A percentile compares a stretch with the other conserved stretches of the same genome.
phyloP scores from a whole-genome alignment of 2,113 vertebrate species.

The Periophthalmodon schlosseri region DNA sequence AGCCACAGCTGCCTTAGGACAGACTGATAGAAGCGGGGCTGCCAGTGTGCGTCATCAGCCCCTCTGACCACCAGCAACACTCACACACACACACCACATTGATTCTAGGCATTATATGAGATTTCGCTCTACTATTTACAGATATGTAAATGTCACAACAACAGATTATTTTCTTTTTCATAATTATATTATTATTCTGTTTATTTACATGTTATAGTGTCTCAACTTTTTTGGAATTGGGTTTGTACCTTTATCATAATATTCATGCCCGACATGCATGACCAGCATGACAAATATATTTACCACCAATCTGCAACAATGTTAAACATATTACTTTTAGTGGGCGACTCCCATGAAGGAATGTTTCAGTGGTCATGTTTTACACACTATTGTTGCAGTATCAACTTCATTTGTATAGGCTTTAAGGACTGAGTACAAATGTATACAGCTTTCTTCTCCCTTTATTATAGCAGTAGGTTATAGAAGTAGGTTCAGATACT shows the following conservation, averaged over 20 bases:
- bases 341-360: not conserved
- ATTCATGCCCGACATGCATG: not conserved
- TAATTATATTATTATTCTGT: not conserved
- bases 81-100: too few species aligned
- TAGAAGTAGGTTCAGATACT: not conserved
- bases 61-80: too few species aligned
- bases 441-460: not conserved
- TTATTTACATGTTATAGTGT: slow-evolving; percentile 1
- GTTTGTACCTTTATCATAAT: not conserved
- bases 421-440: not conserved
- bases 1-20: too few species aligned
- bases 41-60: too few species aligned
- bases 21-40: too few species aligned
- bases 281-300: not conserved
- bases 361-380: not conserved
- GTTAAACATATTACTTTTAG: not conserved
- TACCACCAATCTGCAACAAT: not conserved
- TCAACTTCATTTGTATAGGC: not conserved
- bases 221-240: not conserved
- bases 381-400: not conserved
- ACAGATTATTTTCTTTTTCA: not conserved
- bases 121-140: not conserved
- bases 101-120: too few species aligned
- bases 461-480: not conserved
- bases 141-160: not conserved